phyloP scores from a whole-genome alignment of 1,140 invertebrate genomes.

The Centruroides sculpturatus region DNA sequence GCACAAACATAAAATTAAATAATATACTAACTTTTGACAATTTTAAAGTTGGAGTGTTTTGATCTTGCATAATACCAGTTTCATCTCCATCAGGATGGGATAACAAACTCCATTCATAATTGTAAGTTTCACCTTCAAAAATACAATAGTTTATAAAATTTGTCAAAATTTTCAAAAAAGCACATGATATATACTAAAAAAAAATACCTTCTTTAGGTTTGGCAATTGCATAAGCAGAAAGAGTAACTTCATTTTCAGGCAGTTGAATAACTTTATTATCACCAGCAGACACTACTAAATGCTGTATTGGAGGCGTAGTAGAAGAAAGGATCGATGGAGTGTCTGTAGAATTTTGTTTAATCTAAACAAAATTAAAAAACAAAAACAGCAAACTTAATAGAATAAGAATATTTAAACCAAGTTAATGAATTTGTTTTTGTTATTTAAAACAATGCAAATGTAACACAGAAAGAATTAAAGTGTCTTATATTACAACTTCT shows the following conservation, averaged over 20 bases:
- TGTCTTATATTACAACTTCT: too few species aligned
- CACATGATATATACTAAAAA: slow-evolving; percentile 5
- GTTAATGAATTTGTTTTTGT: too few species aligned
- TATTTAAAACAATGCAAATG: too few species aligned
- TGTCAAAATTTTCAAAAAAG: slow-evolving; percentile 10
- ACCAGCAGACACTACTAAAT: slow-evolving; percentile 58
- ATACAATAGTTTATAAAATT: slow-evolving; percentile 1
- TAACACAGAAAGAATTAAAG: too few species aligned
- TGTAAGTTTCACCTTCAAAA: slow-evolving; percentile 47
- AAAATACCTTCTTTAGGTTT: slow-evolving; percentile 42
- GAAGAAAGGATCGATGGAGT: not conserved
- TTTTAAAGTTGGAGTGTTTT: slow-evolving; percentile 48
- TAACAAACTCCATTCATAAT: slow-evolving; percentile 75
- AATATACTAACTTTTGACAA: slow-evolving; percentile 26
- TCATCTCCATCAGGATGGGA: slow-evolving; percentile 54
- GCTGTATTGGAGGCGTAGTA: slow-evolving; percentile 35
- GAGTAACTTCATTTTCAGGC: slow-evolving; percentile 56
- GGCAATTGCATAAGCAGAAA: slow-evolving; percentile 65
- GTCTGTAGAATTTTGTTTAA: slow-evolving; percentile 2
- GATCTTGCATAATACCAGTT: slow-evolving; percentile 62
- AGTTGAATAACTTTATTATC: slow-evolving; percentile 50
- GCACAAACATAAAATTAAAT: not conserved
- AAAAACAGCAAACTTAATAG: not conserved
- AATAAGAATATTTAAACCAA: too few species aligned
- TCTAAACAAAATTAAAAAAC: not conserved